Base-by-base conservation (phyloP, 2,888 invertebrate genomes). In the Dexiosoma caninum region DNA sequence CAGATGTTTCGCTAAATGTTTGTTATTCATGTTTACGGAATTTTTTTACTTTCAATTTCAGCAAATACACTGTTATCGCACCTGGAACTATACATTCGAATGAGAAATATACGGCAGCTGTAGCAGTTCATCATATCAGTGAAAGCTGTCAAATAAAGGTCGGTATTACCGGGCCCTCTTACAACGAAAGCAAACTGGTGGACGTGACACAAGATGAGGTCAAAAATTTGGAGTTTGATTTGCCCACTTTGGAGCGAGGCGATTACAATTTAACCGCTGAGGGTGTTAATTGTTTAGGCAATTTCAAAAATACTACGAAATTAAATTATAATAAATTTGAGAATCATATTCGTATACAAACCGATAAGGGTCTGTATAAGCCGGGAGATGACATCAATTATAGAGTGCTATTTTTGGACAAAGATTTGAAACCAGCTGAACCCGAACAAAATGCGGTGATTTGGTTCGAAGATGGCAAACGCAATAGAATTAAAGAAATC, bases 301-400 rank as follows among this genome's bases (percentile, higher is more conserved):
- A 92, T 78, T 96, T 97, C 88, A 92, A 92, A 64, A 94, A 95
- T 83, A 92, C 94, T n/a, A 94, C 94, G 0, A 92, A 92, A 92
- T 71, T 97, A 93, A 90, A 92, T 93, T 81, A 93, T 93, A 83
- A 94, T 0, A 83, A 71, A 0, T 86, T 86, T 19, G 82, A 81
- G 16, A 82, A 86, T 0, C 82, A 85, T 57, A 93, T 97, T 9
- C 95, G 97, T 86, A 93, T 98, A 69, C 97, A 98, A 89, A 97
- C 97, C 0, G 98, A 98, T 90, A 95, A 96, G 90, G 94, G 96
- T 16, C 94, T 97, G 83, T 98, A 98, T 90, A 95, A 96, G 87
- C 97, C 97, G 0, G 40, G 40, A 40, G 40, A 40, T 16, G 14
- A 40, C 5, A 6, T 40, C 14, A 16, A 40, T 5, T 40, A 14